These are phyloP conservation scores for Drosophila ananassae DNA, from an alignment of 1,140 invertebrate genomes.

Conservation along the genomic window DNA sequence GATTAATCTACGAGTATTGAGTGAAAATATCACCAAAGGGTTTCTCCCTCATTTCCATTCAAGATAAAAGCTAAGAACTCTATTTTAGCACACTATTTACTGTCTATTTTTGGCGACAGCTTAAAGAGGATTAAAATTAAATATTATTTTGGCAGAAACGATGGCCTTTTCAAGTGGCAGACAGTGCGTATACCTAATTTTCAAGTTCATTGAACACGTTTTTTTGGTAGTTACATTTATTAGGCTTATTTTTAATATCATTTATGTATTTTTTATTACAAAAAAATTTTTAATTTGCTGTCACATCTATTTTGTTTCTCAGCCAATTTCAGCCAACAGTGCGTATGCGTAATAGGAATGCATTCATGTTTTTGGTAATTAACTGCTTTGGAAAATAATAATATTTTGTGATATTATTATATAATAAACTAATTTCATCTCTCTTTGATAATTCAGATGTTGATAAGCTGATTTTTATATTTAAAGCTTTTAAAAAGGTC, in stretches of 20 bases:
- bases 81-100: background rate
- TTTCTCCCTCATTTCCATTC: background rate
- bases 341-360: conserved; percentile 3
- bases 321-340: background rate
- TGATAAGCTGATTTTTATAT: background rate
- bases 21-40: background rate
- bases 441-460: no score
- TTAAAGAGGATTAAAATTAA: no score
- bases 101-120: background rate
- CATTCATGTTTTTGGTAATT: background rate
- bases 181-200: conserved; percentile 1
- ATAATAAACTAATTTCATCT: no score
- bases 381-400: no score
- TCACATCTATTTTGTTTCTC: background rate
- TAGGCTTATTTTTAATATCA: no score
- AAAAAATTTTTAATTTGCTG: no score
- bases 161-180: background rate
- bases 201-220: background rate
- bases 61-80: background rate
- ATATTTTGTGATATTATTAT: no score
- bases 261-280: no score
- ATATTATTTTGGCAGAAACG: no score
- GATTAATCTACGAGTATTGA: background rate
- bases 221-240: no score
- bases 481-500: background rate